phyloP scores from a whole-genome alignment of 2,113 vertebrate species.

The Entomyzon cyanotis region DNA sequence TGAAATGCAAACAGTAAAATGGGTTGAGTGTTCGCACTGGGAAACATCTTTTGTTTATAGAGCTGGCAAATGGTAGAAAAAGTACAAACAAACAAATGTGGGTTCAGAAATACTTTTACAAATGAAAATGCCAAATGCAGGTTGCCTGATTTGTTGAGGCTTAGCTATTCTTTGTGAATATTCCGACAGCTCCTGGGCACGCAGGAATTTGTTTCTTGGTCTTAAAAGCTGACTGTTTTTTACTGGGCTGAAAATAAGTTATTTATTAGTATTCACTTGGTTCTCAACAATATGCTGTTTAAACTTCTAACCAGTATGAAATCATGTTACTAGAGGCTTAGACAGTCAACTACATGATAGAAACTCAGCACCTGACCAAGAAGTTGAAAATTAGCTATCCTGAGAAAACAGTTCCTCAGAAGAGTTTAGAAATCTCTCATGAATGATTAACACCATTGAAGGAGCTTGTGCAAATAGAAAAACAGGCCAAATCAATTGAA shows the following conservation, averaged over 20 bases:
- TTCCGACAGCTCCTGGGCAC: background rate
- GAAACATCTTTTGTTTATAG: conserved; percentile 51
- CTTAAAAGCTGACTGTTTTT: background rate
- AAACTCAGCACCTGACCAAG: background rate
- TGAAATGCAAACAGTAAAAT: conserved; percentile 24
- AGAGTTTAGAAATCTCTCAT: background rate
- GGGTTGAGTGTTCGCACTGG: background rate
- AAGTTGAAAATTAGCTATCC: background rate
- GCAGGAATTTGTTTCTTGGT: background rate
- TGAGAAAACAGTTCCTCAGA: background rate
- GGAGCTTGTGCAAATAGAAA: background rate
- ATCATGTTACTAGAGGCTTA: background rate
- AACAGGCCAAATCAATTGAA: conserved; percentile 3
- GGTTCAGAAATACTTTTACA: conserved; percentile 12
- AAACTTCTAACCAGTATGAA: background rate
- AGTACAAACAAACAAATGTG: conserved; percentile 39
- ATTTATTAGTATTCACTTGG: background rate
- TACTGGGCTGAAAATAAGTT: background rate
- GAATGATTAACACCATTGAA: conserved; percentile 29
- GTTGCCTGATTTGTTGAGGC: background rate
- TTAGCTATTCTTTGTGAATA: background rate
- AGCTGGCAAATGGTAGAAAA: conserved; percentile 35
- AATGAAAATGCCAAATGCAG: conserved; percentile 6
- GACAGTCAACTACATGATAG: background rate
- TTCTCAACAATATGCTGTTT: background rate